Evolutionary conservation across 30 jellyfish, hydroid and myxozoan species (phyloP), one percentile per base, ranked within the genome.

Genomic region (Haliclystus octoradiatus): DNA sequence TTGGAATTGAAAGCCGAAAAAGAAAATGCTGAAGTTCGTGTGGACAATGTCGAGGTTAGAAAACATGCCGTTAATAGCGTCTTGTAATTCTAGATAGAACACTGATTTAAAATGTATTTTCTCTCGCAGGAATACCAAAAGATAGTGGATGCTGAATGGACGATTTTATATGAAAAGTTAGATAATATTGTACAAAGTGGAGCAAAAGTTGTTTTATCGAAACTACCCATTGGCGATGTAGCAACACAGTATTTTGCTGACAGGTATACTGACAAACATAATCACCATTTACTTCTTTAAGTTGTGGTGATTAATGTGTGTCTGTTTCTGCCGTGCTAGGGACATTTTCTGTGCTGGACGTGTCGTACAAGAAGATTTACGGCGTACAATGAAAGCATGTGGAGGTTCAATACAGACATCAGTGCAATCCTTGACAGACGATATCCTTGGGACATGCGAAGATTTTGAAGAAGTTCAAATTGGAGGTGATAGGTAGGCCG

Each of bases 191-290:
- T 91, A 5, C 76, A 81, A 62, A 81, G 95, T 60, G 99, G 99
- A 3, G 99, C 99, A 32, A 91, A 91, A 83, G 99, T 91, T 51
- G 99, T 91, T 65, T 40, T 91, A 68, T 91, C 99, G 50, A 91
- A 83, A 53, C 68, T 91, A 30, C 99, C 99, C 7, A 91, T 91
- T 70, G 99, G 99, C 2, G 99, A 91, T 77, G 99, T 91, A 61
- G 99, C 99, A 0, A 91, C 99, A 14, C 99, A 91, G 65, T 91
- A 91, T 50, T 91, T 91, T 84, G 99, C 99, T 25, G 99, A 91
- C 50, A 78, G 99, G 94, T 82, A 25, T 29, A 73, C 2, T 50
- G 23, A 4, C 15, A 4, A 14, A 31, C 25, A 5, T 15, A 9
- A 4, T 13, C 4, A n/a, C n/a, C n/a, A n/a, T n/a, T n/a, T 47